Evolutionary conservation across 2,888 invertebrate genomes (phyloP).

Genomic region (Drosophila paramelanica): DNA sequence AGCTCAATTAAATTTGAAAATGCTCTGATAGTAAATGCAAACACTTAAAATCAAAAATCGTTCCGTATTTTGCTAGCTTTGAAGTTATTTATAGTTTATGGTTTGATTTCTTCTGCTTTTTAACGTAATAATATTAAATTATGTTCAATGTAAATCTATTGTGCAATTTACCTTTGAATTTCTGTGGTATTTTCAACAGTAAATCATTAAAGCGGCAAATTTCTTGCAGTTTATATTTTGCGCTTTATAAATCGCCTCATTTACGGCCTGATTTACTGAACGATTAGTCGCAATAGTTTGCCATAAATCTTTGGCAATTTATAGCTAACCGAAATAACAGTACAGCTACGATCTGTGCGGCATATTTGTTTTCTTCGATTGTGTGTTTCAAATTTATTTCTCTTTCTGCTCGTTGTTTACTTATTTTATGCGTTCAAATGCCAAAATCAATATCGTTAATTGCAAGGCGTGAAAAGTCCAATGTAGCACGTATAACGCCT

Average conservation of each 20-base stretch:
- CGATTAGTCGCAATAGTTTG: slow-evolving; percentile 62
- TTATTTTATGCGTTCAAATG: slow-evolving; percentile 50
- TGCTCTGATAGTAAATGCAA: neutral
- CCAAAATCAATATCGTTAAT: slow-evolving; percentile 71
- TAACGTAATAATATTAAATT: neutral
- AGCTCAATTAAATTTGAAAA: neutral
- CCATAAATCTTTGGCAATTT: slow-evolving; percentile 49
- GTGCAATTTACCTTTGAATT: neutral
- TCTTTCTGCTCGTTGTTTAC: slow-evolving; percentile 20
- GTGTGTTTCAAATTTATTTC: slow-evolving; percentile 7
- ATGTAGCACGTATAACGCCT: slow-evolving; percentile 53
- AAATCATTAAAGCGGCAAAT: slow-evolving; percentile 12
- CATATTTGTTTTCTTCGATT: slow-evolving; percentile 31
- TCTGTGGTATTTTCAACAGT: neutral
- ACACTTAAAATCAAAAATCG: neutral
- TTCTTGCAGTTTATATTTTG: slow-evolving; percentile 14
- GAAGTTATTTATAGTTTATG: neutral
- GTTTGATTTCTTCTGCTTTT: neutral
- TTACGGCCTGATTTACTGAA: slow-evolving; percentile 54
- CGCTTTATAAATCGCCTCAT: slow-evolving; percentile 18
- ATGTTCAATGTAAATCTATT: slow-evolving; percentile 2
- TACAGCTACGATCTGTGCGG: slow-evolving; percentile 7
- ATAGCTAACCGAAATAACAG: slow-evolving; percentile 26
- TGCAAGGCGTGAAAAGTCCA: slow-evolving; percentile 54
- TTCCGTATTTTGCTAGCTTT: slow-evolving; percentile 7